Evolutionary conservation across 2,113 vertebrate species (phyloP).

Genomic region (Sturnus vulgaris): DNA sequence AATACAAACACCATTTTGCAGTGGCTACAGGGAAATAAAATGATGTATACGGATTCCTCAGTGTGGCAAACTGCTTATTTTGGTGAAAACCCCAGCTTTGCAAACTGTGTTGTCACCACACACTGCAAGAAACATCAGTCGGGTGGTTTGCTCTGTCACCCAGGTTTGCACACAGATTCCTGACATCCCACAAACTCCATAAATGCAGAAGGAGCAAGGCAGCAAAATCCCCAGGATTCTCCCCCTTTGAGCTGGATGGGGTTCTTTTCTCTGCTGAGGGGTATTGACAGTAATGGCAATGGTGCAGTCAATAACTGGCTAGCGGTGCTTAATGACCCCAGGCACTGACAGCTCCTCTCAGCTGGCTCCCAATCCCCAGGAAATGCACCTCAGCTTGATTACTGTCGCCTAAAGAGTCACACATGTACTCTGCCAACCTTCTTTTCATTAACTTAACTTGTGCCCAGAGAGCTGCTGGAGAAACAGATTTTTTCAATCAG

Average conservation of each 20-base stretch:
- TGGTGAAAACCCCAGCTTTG: background rate
- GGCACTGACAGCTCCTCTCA: slow-evolving; percentile 28
- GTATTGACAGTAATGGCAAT: background rate
- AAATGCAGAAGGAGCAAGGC: background rate
- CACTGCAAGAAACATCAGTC: rapidly evolving
- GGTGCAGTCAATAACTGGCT: background rate
- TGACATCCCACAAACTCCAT: background rate
- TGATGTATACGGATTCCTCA: background rate
- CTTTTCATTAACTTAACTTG: slow-evolving; percentile 52
- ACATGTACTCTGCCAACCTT: background rate
- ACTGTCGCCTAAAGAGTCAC: slow-evolving; percentile 42
- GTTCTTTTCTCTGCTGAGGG: background rate
- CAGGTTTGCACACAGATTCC: background rate
- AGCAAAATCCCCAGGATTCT: background rate
- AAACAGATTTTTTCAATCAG: slow-evolving; percentile 59
- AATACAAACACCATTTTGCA: background rate
- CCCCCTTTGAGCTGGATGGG: background rate
- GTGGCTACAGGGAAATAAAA: background rate
- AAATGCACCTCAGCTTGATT: slow-evolving; percentile 41
- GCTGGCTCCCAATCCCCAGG: slow-evolving; percentile 60
- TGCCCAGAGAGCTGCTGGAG: background rate
- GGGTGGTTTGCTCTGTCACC: background rate
- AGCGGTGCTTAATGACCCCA: slow-evolving; percentile 26
- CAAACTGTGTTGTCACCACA: background rate
- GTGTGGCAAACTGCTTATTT: background rate